Evolutionary conservation across 2,888 invertebrate genomes (phyloP).

Genomic region (Dryomyza anilis): DNA sequence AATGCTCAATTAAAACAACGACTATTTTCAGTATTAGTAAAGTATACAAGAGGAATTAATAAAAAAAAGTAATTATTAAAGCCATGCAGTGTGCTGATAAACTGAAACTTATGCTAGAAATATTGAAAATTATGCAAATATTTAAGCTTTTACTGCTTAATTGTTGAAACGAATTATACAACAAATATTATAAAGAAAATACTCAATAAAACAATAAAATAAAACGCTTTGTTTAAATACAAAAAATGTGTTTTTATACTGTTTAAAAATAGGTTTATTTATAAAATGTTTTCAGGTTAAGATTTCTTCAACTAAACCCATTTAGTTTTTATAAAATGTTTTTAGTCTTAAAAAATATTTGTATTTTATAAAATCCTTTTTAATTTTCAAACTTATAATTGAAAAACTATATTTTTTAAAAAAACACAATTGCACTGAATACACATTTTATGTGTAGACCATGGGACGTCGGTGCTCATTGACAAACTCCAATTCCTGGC

Average conservation of each 20-base stretch:
- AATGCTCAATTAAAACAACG: conserved; percentile 3
- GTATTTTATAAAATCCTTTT: not conserved
- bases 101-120: not conserved
- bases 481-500: conserved; percentile 54
- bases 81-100: no score
- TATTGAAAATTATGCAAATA: not conserved
- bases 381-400: conserved; percentile 12
- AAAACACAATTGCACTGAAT: not conserved
- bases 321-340: not conserved
- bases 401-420: not conserved
- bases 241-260: not conserved
- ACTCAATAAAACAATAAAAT: not conserved
- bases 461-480: conserved; percentile 48
- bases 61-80: no score
- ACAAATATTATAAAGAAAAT: conserved; percentile 4
- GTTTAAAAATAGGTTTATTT: not conserved
- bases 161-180: conserved; percentile 8
- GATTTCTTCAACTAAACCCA: not conserved
- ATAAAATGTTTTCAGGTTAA: not conserved
- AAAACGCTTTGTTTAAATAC: conserved; percentile 8
- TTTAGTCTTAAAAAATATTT: not conserved
- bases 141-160: conserved; percentile 10
- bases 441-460: conserved; percentile 42
- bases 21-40: not conserved
- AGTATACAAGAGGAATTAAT: not conserved